These are phyloP conservation scores for Aplidium turbinatum DNA, from an alignment of 23 tunicate species.

Conservation along the genomic window DNA sequence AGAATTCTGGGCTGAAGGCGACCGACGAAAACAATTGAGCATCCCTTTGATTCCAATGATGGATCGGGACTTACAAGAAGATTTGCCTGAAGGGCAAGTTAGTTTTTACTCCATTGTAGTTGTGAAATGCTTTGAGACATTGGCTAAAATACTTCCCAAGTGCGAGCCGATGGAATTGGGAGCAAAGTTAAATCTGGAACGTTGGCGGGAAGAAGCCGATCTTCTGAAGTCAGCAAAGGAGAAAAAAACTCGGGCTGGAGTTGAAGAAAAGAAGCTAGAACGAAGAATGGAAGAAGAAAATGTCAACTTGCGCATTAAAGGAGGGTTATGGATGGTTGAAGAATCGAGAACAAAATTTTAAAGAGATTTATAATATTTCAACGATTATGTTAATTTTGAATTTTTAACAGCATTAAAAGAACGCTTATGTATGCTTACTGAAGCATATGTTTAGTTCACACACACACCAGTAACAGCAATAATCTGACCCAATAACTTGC, in stretches of 20 bases:
- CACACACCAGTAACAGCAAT: too few species aligned
- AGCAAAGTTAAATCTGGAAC: constrained; percentile 56
- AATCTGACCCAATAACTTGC: too few species aligned
- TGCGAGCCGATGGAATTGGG: constrained; percentile 48
- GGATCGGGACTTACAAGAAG: constrained; percentile 62
- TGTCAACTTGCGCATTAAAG: not conserved
- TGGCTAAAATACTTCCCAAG: constrained; percentile 62
- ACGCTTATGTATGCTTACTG: too few species aligned
- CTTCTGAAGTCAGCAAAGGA: constrained; percentile 18
- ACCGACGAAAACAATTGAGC: constrained; percentile 51
- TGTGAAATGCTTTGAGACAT: constrained; percentile 61
- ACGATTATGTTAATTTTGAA: too few species aligned
- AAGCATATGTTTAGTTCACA: too few species aligned
- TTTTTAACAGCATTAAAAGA: too few species aligned
- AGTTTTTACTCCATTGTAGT: constrained; percentile 77
- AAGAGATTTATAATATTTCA: too few species aligned
- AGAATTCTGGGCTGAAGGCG: constrained; percentile 88
- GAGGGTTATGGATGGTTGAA: constrained; percentile 28
- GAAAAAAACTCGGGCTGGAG: constrained; percentile 13
- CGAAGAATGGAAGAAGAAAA: not conserved
- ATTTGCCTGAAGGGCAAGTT: constrained; percentile 65
- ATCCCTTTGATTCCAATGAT: constrained; percentile 53
- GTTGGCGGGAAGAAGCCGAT: constrained; percentile 74
- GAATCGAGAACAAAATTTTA: constrained; percentile 1
- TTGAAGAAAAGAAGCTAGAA: constrained; percentile 12